Base-by-base conservation (phyloP, 2,888 invertebrate genomes). In the Zaprionus obscuricornis region DNA sequence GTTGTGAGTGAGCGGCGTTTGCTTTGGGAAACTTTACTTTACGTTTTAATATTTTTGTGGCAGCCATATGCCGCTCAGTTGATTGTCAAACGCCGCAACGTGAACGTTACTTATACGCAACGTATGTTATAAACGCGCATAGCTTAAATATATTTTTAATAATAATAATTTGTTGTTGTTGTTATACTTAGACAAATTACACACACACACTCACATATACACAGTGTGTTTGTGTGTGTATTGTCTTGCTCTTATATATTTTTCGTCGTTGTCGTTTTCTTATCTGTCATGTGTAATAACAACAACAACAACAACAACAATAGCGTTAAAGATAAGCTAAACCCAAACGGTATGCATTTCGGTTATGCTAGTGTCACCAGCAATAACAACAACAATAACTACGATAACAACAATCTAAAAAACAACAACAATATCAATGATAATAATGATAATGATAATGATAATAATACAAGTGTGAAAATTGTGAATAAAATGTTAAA, bases 251-350 rank as follows among this genome's bases (percentile, higher is more conserved):
- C n/a, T n/a, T n/a, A 13, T 14, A 10, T 17, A 20, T 6, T 31
- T 5, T 14, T 27, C n/a, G 31, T 2, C 31, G 36, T 7, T 2
- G 14, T 10, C n/a, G 10, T 27, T 31, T 10, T 18, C 54, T 76
- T 76, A 83, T 78, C 76, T 65, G 39, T 33, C 54, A 78, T 84
- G 84, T 83, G 81, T 65, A 74, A 70, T 29, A 66, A 66, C 27
- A 63, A 63, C 66, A 66, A 66, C n/a, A 49, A 40, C 18, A 42
- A 43, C 34, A 60, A 71, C 52, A 50, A 72, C 59, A 69, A 60
- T 36, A 71, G 31, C 34, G 40, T 43, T 39, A 5, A 47, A 62
- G 78, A 78, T 84, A 78, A 84, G 60, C 60, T 56, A 24, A 34
- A 16, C 49, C 57, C 66, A 58, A 79, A 69, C 56, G 74, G 76